Conservation (phyloP, 2,113 vertebrate species). For the Arothron firmamentum region DNA sequence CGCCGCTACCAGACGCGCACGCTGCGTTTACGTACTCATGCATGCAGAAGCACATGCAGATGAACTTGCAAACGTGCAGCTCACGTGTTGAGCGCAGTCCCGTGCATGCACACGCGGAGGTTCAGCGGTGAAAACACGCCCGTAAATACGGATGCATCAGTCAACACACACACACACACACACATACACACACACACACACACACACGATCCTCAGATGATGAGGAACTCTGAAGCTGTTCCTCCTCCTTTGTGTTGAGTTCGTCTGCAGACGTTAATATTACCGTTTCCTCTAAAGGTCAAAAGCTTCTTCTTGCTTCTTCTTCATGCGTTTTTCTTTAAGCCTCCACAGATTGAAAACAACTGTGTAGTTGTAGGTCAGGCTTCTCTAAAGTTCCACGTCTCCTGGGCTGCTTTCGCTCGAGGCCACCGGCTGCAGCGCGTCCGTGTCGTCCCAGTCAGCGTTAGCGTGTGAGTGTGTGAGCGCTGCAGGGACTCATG, state of each 20-base stretch:
- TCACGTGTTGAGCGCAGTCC: neutral
- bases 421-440: too few species aligned
- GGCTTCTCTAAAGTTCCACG: too few species aligned
- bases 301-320: too few species aligned
- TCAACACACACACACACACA: neutral
- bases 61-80: conserved; percentile 25
- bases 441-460: too few species aligned
- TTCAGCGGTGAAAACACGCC: too few species aligned
- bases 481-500: too few species aligned
- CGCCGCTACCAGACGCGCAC: conserved; percentile 15
- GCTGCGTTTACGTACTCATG: conserved; percentile 30
- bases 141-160: neutral
- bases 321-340: neutral
- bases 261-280: conserved; percentile 15
- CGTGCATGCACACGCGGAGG: conserved; percentile 22
- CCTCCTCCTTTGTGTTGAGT: neutral
- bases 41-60: conserved; percentile 21
- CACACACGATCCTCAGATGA: conserved; percentile 7
- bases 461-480: neutral
- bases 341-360: neutral
- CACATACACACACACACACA: neutral
- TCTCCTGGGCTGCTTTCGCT: too few species aligned
- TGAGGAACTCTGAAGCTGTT: neutral
- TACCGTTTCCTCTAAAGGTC: conserved; percentile 8
- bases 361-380: too few species aligned